A percentile compares a stretch with the other conserved stretches of the same genome.
phyloP scores from a whole-genome alignment of 1,140 invertebrate genomes.

The Zaprionus kolodkinae region DNA sequence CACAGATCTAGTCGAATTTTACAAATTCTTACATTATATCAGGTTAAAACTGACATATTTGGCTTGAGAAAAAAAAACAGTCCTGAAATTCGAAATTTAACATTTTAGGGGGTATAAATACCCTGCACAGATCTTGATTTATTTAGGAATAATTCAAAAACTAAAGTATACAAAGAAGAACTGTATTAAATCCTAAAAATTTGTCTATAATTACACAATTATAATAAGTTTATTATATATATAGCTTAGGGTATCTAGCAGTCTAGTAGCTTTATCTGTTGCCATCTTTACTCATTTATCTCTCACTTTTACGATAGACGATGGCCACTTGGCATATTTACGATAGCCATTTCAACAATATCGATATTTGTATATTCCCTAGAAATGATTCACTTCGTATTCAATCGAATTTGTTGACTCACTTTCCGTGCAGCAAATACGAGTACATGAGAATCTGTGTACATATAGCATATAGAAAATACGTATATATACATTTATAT shows the following conservation, averaged over 20 bases:
- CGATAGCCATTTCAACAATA: neutral
- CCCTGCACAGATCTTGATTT: too few species aligned
- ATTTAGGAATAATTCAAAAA: too few species aligned
- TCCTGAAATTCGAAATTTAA: too few species aligned
- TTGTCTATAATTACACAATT: too few species aligned
- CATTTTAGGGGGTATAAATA: too few species aligned
- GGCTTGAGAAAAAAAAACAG: too few species aligned
- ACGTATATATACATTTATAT: neutral
- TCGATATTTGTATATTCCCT: neutral
- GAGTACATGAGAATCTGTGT: neutral
- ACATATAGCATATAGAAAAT: slow-evolving; percentile 9
- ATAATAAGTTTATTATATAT: too few species aligned
- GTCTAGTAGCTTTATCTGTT: neutral
- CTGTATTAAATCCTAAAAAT: too few species aligned
- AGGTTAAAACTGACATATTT: too few species aligned
- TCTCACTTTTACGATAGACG: neutral
- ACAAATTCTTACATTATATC: too few species aligned
- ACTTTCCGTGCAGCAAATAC: slow-evolving; percentile 11
- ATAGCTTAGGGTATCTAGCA: neutral
- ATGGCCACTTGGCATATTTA: neutral
- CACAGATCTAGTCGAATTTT: too few species aligned
- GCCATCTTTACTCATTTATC: neutral
- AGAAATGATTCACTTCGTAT: slow-evolving; percentile 11
- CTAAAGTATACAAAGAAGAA: too few species aligned
- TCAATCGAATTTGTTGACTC: slow-evolving; percentile 19